These are phyloP conservation scores for Thymelicus lineola DNA, from an alignment of 2,888 invertebrate genomes.

Conservation along the genomic window DNA sequence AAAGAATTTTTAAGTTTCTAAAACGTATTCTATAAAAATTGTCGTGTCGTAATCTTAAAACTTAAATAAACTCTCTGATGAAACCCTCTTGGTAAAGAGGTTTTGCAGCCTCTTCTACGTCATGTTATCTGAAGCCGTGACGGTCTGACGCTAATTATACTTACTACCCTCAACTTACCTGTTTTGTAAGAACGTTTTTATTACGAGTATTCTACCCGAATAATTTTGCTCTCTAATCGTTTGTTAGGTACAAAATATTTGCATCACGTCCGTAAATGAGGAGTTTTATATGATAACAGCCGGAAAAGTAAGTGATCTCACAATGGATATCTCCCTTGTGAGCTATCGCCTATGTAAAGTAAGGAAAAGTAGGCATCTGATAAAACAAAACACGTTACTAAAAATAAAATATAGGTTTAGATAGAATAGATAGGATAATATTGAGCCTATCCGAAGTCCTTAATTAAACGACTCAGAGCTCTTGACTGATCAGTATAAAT, in stretches of 20 bases:
- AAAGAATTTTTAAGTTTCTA: no score
- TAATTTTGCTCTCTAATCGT: background rate
- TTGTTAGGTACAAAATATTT: background rate
- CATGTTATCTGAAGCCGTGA: constrained; percentile 25
- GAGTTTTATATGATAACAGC: background rate
- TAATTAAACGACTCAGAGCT: no score
- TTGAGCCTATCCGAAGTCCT: no score
- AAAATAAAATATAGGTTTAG: no score
- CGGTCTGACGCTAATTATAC: constrained; percentile 22
- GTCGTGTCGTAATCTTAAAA: constrained; percentile 5
- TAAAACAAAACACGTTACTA: no score
- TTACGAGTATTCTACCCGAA: background rate
- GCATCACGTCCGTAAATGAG: background rate
- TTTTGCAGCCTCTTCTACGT: constrained; percentile 28
- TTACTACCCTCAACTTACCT: constrained; percentile 18
- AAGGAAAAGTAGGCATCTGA: no score
- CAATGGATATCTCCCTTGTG: no score
- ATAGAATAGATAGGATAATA: no score
- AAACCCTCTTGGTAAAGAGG: constrained; percentile 13
- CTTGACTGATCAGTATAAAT: no score
- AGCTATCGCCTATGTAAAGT: no score
- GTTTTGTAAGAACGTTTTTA: constrained; percentile 13
- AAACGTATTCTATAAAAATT: background rate
- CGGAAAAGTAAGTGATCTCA: no score
- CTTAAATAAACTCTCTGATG: background rate